Base-by-base conservation (phyloP, 2,888 invertebrate genomes). In the Melanchra persicariae region DNA sequence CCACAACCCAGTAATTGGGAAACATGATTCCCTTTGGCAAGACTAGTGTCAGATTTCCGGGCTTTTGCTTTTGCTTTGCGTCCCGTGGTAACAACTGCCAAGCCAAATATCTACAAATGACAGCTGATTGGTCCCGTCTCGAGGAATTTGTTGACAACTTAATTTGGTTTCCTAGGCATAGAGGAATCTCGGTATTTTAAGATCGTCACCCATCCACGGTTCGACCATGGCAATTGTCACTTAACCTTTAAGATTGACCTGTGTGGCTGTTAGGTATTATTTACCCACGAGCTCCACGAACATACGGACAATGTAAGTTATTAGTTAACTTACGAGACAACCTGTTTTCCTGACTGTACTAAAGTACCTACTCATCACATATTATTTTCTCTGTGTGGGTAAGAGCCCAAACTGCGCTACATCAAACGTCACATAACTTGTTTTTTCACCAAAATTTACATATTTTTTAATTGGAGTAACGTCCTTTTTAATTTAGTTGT, bases 401-500 rank as follows among this genome's bases (percentile, higher is more conserved):
- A 22, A 30, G 24, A 34, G 1, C 45, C 0, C 60, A 30, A 47
- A 17, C 40, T 43, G 45, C 57, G 60, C 40, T 30, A 74, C 47
- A 57, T 65, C 59, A 57, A 24, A 57, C 80, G 51, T 47, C 78
- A 64, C 45, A 34, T 26, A 72, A 57, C 66, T 66, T 59, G 43
- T 54, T 47, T 71, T 67, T 15, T 17, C 12, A 37, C 47, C 8
- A 68, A 67, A 64, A 81, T 80, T 69, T 77, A 54, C 77, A 78
- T 81, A 78, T 69, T 69, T 78, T 81, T 54, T 69, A 58, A 69
- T 81, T 77, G 37, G 49, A 54, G 64, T 62, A 61, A 62, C 61
- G 61, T 69, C 57, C 45, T 69, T 77, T 78, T 81, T 78, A 78
- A 78, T 78, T 77, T 77, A 77, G 58, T 81, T 81, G 82, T 81